Percentiles rank a stretch among this genome's conserved stretches.
Conservation (phyloP, 2,113 vertebrate genomes). For the Scartelaos histophorus region DNA sequence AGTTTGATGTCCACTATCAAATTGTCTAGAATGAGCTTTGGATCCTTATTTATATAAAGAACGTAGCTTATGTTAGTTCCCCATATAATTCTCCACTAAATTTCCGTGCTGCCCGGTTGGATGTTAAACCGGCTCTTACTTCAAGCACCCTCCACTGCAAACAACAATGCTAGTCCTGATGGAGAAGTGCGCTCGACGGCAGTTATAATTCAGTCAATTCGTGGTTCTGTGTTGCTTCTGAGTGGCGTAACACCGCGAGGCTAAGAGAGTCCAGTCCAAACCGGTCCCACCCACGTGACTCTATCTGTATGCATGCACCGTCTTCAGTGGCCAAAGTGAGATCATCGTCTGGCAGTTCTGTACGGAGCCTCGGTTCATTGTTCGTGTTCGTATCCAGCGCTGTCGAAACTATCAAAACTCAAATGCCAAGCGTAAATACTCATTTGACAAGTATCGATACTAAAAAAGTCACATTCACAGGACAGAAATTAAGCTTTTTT, state of each 20-base stretch:
- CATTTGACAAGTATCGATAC: no score
- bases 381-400: no score
- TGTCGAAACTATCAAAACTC: no score
- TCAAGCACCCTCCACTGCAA: neutral
- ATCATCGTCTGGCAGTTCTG: neutral
- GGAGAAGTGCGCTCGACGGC: neutral
- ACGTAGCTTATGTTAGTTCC: neutral
- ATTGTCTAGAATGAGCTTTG: no score
- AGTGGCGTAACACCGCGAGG: neutral
- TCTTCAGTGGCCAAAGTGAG: neutral
- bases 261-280: neutral
- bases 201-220: neutral
- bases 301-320: neutral
- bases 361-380: neutral
- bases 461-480: no score
- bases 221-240: neutral
- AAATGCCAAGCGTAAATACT: no score
- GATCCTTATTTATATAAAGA: no score
- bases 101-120: neutral
- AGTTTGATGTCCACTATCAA: no score
- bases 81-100: neutral
- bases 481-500: no score
- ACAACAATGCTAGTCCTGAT: neutral
- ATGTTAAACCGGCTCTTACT: neutral
- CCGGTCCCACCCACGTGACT: neutral